phyloP scores from a whole-genome alignment of 2,113 vertebrate genomes.

The Camelus bactrianus region DNA sequence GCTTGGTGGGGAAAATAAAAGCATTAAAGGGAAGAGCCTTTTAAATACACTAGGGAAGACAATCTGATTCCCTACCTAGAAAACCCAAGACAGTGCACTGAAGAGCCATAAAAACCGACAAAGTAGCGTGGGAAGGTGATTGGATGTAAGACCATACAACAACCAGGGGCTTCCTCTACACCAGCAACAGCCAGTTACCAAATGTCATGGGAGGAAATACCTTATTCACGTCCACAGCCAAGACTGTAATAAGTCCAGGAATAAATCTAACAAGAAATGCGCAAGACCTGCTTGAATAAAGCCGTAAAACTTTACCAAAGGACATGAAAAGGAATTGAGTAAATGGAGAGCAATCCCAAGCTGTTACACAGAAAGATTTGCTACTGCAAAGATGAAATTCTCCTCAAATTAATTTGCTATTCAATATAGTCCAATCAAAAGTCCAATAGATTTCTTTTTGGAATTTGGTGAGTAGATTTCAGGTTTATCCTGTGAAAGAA shows the following conservation, averaged over 20 bases:
- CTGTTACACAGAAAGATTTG: slow-evolving; percentile 6
- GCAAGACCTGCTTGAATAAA: slow-evolving; percentile 45
- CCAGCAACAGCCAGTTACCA: slow-evolving; percentile 53
- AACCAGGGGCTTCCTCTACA: not conserved
- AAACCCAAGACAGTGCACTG: not conserved
- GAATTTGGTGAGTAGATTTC: slow-evolving; percentile 44
- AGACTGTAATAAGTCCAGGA: slow-evolving; percentile 27
- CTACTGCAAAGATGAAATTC: slow-evolving; percentile 8
- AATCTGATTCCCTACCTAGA: slow-evolving; percentile 28
- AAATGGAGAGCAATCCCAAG: not conserved
- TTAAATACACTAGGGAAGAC: slow-evolving; percentile 32
- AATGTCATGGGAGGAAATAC: slow-evolving; percentile 36
- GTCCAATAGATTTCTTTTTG: not conserved
- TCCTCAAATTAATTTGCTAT: slow-evolving; percentile 39
- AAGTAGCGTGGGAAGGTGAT: slow-evolving; percentile 22
- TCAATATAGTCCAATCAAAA: slow-evolving; percentile 23
- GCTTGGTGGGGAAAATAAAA: slow-evolving; percentile 13
- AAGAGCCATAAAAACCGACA: slow-evolving; percentile 39
- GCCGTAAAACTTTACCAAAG: slow-evolving; percentile 45
- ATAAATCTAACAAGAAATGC: slow-evolving; percentile 49
- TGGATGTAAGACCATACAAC: not conserved
- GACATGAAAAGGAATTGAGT: slow-evolving; percentile 23
- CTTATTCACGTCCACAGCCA: slow-evolving; percentile 43
- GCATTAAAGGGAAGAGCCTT: slow-evolving; percentile 16
- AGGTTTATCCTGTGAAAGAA: slow-evolving; percentile 23